These are phyloP conservation scores for Epinephelus lanceolatus DNA, from an alignment of 2,113 vertebrate genomes.

Conservation along the genomic window DNA sequence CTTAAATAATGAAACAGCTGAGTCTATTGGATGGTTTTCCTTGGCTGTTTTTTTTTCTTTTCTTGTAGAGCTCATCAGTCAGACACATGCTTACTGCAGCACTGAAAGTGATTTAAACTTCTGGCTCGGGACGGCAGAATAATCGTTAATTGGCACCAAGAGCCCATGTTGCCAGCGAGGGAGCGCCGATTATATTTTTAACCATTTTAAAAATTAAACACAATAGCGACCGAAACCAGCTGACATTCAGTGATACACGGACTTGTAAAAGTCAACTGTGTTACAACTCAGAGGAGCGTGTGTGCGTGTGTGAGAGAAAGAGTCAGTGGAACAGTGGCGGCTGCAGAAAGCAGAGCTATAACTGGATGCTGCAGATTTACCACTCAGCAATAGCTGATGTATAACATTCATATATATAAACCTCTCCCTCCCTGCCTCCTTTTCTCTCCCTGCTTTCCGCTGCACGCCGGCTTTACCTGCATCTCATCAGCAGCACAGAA, in stretches of 20 bases:
- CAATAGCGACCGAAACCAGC: slow-evolving; percentile 12
- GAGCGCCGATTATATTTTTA: slow-evolving; percentile 46
- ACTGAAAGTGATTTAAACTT: slow-evolving; percentile 8
- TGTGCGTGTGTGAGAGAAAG: neutral
- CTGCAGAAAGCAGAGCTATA: slow-evolving; percentile 33
- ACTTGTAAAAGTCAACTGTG: slow-evolving; percentile 39
- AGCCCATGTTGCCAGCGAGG: slow-evolving; percentile 36
- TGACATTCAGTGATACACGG: slow-evolving; percentile 51
- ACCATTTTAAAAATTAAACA: slow-evolving; percentile 55
- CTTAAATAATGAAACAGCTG: slow-evolving; percentile 5
- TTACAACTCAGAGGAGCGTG: neutral
- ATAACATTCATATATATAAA: slow-evolving; percentile 20
- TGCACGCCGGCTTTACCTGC: slow-evolving; percentile 1
- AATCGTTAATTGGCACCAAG: slow-evolving; percentile 39
- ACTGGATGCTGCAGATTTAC: slow-evolving; percentile 41
- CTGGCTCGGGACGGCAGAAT: slow-evolving; percentile 20
- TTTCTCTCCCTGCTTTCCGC: neutral
- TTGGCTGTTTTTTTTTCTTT: neutral
- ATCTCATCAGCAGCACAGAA: slow-evolving; percentile 26
- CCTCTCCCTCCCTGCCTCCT: neutral
- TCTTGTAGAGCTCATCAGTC: slow-evolving; percentile 17
- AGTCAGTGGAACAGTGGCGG: neutral
- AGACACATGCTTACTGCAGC: slow-evolving; percentile 6
- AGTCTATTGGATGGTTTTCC: neutral
- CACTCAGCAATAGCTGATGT: slow-evolving; percentile 24